Evolutionary conservation across 2,888 invertebrate species (phyloP).

Genomic region (Amiota minor): DNA sequence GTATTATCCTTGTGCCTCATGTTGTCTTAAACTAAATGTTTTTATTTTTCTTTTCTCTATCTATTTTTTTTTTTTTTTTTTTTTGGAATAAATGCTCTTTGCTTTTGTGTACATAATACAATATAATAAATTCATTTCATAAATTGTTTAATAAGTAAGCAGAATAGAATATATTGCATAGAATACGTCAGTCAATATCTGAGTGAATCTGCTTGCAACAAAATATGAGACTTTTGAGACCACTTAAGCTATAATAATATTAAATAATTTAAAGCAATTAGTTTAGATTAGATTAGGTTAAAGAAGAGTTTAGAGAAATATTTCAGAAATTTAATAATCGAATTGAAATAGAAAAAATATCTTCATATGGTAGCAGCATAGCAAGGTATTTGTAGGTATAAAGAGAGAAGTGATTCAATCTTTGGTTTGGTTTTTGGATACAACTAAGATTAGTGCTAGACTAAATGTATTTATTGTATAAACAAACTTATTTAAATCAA

Average conservation of each 20-base stretch:
- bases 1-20: too few species aligned
- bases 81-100: conserved; percentile 45
- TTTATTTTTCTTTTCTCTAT: conserved; percentile 10
- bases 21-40: not conserved
- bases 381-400: too few species aligned
- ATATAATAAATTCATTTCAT: not conserved
- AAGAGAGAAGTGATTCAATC: not conserved
- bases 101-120: conserved; percentile 30
- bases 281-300: not conserved
- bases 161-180: not conserved
- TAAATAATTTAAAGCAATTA: not conserved
- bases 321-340: not conserved
- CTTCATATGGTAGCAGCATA: too few species aligned
- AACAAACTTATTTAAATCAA: not conserved
- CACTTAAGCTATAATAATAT: conserved; percentile 9
- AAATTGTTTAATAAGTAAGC: not conserved
- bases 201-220: not conserved
- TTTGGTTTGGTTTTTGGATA: conserved; percentile 24
- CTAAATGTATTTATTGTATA: not conserved
- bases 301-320: not conserved
- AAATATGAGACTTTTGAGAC: conserved; percentile 4
- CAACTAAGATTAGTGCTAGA: not conserved
- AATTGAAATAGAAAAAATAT: too few species aligned
- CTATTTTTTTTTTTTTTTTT: conserved; percentile 21
- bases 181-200: not conserved